A percentile compares a stretch with the other conserved stretches of the same genome.
phyloP scores from a whole-genome alignment of 2,113 vertebrate species.

The Lanius ludovicianus region DNA sequence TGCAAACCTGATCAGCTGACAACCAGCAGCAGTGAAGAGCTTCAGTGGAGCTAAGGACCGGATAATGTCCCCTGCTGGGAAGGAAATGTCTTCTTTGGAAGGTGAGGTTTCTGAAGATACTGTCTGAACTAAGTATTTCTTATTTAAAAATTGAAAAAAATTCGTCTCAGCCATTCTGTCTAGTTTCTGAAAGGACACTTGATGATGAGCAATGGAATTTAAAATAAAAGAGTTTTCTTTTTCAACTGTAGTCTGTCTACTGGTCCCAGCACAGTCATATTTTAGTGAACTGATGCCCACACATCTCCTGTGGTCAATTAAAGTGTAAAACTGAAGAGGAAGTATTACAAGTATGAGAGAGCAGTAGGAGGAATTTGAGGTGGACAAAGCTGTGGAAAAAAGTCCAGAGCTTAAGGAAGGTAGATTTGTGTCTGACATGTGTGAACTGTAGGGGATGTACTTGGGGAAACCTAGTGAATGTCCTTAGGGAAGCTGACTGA shows the following conservation, averaged over 20 bases:
- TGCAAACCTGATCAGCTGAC: background rate
- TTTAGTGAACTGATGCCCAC: background rate
- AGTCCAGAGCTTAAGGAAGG: background rate
- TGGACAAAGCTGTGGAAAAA: background rate
- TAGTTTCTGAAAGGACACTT: background rate
- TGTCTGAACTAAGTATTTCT: slow-evolving; percentile 20
- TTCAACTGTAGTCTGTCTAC: background rate
- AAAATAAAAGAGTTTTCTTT: background rate
- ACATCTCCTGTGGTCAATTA: slow-evolving; percentile 36
- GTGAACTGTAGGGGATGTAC: background rate
- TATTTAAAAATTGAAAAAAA: background rate
- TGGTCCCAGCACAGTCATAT: background rate
- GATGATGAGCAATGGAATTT: background rate
- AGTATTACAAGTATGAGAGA: background rate
- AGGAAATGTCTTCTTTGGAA: background rate
- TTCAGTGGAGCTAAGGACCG: background rate
- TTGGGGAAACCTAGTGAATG: background rate
- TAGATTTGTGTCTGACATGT: background rate
- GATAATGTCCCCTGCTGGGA: background rate
- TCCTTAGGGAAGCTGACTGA: background rate
- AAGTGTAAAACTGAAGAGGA: background rate
- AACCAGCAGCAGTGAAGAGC: background rate
- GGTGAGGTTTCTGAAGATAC: background rate
- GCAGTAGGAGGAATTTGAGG: background rate
- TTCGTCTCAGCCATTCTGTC: background rate